Evolutionary conservation across 1,140 invertebrate species (phyloP).

Genomic region (Magallana ariakensis): DNA sequence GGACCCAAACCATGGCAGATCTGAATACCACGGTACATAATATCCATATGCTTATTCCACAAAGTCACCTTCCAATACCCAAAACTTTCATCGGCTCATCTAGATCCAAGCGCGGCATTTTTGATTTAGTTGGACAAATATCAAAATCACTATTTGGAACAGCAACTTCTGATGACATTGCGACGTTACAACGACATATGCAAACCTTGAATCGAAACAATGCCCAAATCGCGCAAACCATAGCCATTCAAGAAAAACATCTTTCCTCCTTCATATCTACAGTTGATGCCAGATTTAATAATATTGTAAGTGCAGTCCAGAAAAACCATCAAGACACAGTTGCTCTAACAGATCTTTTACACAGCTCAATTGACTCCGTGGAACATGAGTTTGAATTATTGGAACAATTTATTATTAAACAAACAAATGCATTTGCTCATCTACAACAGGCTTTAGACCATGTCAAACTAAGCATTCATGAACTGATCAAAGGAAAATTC

Average conservation of each 20-base stretch:
- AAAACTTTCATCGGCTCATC: not conserved
- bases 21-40: slow-evolving; percentile 26
- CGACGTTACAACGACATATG: slow-evolving; percentile 30
- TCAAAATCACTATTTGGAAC: slow-evolving; percentile 12
- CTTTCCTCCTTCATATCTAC: slow-evolving; percentile 28
- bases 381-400: slow-evolving; percentile 39
- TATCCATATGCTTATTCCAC: slow-evolving; percentile 25
- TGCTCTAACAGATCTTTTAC: not conserved
- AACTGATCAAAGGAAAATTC: slow-evolving; percentile 39
- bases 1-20: slow-evolving; percentile 17
- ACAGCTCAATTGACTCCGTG: not conserved
- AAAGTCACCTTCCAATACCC: too few relatives aligned
- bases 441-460: slow-evolving; percentile 26
- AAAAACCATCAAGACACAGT: slow-evolving; percentile 18
- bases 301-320: not conserved
- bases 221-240: slow-evolving; percentile 26
- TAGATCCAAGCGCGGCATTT: not conserved
- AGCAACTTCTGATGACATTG: slow-evolving; percentile 17
- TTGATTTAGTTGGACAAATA: not conserved
- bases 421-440: slow-evolving; percentile 14
- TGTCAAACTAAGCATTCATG: slow-evolving; percentile 39
- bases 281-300: slow-evolving; percentile 35
- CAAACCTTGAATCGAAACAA: slow-evolving; percentile 42
- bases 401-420: not conserved
- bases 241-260: slow-evolving; percentile 34